These are phyloP conservation scores for Luscinia luscinia DNA, from an alignment of 2,797 vertebrate genomes.

Conservation along the genomic window DNA sequence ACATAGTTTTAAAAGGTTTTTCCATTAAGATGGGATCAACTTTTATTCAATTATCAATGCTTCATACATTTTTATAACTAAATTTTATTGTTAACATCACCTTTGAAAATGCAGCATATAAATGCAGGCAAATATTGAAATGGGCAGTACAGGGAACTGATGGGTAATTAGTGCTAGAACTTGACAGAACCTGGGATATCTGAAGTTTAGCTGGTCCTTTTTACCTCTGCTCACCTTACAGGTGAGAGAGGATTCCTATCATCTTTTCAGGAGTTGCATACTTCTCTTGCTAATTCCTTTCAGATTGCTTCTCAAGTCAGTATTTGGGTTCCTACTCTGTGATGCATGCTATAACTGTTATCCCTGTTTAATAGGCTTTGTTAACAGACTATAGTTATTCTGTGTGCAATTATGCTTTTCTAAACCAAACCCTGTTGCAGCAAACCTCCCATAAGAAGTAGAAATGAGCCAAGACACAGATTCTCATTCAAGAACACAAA, in stretches of 20 bases:
- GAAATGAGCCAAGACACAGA: too few species aligned
- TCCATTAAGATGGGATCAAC: conserved; percentile 31
- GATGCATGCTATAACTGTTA: background rate
- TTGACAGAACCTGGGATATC: background rate
- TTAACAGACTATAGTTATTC: background rate
- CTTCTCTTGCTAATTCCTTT: background rate
- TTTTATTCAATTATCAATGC: background rate
- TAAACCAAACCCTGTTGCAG: background rate
- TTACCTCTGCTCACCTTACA: background rate
- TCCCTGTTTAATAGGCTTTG: background rate
- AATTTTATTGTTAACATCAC: background rate
- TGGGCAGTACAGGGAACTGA: background rate
- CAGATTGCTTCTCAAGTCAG: background rate
- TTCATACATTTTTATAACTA: background rate
- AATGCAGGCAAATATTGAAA: background rate
- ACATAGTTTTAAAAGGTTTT: conserved; percentile 29
- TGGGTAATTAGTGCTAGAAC: background rate
- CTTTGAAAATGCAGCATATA: background rate
- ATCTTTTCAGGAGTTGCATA: background rate
- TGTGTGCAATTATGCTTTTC: background rate
- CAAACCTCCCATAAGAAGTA: too few species aligned
- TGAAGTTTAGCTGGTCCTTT: background rate
- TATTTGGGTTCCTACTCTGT: background rate
- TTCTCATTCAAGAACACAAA: too few species aligned
- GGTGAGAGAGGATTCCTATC: background rate